These are phyloP conservation scores for Gymnoscopelus braueri DNA, from an alignment of 2,797 vertebrate genomes.

Conservation along the genomic window DNA sequence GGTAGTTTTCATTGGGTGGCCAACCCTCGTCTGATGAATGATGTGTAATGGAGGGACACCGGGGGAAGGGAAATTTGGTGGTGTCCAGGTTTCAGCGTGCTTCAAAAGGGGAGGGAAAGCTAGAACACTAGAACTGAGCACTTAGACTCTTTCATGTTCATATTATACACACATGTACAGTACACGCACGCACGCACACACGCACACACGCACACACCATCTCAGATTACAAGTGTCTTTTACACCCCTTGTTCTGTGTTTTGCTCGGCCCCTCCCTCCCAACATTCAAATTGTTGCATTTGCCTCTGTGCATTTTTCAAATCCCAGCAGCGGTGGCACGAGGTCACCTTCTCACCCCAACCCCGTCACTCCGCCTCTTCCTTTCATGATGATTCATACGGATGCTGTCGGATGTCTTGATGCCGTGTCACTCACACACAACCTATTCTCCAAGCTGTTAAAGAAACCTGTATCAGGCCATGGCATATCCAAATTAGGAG, in stretches of 20 bases:
- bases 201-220: too few species aligned
- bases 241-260: not conserved
- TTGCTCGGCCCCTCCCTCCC: conserved; percentile 9
- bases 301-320: conserved; percentile 38
- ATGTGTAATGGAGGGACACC: too few species aligned
- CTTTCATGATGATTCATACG: conserved; percentile 37
- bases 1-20: too few species aligned
- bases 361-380: conserved; percentile 27
- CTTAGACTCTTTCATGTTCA: too few species aligned
- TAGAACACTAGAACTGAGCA: too few species aligned
- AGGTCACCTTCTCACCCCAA: conserved; percentile 6
- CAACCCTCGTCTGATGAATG: too few species aligned
- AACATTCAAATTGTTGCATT: conserved; percentile 39
- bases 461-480: conserved; percentile 58
- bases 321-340: not conserved
- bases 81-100: too few species aligned
- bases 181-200: too few species aligned
- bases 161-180: too few species aligned
- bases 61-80: too few species aligned
- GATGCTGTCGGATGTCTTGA: too few species aligned
- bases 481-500: conserved; percentile 49
- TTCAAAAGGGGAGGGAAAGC: too few species aligned
- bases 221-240: not conserved
- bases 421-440: conserved; percentile 53
- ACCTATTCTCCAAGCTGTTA: conserved; percentile 52